Base-by-base conservation (phyloP, 2,797 vertebrate genomes). In the Epinephelus awoara region DNA sequence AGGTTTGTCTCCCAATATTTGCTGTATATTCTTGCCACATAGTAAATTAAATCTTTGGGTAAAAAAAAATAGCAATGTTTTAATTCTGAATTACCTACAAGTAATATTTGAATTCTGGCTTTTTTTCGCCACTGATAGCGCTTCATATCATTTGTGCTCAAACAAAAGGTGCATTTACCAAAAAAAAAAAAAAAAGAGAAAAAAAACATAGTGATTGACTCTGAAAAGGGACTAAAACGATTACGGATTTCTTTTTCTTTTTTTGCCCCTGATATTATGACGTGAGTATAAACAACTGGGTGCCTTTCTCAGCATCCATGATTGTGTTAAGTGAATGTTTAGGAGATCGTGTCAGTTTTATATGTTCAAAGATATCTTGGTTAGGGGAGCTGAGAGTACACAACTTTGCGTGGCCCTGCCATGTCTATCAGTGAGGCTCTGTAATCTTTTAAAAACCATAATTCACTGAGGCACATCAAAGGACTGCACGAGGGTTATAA, bases 381-480 rank as follows among this genome's bases (percentile, higher is more conserved):
- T 5, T 25, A 61, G 57, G 15, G 19, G 19, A 72, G 44, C 50
- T 49, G 54, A 70, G 49, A 57, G 13, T 56, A 25, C 56, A 67
- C 42, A 59, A 29, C 42, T 29, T 15, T 59, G 46, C 8, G 1
- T 64, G 56, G 25, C 40, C 18, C 49, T 71, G 27, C 50, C 34
- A 7, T 54, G 50, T 75, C 77, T 63, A 19, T 89, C 71, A 75
- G 23, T 67, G 15, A 12, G 29, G 65, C 64, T 71, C 59, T 68
- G 21, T 77, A 75, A 82, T 86, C 67, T 87, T 84, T 79, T 66
- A 68, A 86, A 59, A 74, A 66, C 50, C 55, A 40, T 78, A 63
- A 76, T 77, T 77, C 65, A 77, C 15, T 12, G 49, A 67, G 62
- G 49, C 55, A 72, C 84, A 84, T 90, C 62, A 86, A 79, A 83